Base-by-base conservation (phyloP, 2,797 vertebrate genomes). In the Nannoperca obscura region DNA sequence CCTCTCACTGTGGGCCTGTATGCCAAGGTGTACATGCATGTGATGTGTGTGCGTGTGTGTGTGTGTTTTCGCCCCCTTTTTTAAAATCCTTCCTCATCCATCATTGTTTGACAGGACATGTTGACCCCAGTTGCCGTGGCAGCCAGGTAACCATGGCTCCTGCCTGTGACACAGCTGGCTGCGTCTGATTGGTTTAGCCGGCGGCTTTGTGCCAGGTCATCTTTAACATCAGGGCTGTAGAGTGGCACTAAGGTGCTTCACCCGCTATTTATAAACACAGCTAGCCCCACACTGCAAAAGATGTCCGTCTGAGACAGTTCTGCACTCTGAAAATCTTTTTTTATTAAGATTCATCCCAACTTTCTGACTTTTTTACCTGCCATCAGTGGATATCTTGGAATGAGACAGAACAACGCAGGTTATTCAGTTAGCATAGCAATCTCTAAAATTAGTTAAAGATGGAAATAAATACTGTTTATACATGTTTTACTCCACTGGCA, bases 121-220 rank as follows among this genome's bases (percentile, higher is more conserved):
- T 76, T 88, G 91, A 90, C 87, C 85, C 65, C 24, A 40, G 91
- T 92, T 92, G 88, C 88, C 64, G 36, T 89, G 83, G 82, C 87
- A 89, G 87, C 87, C 90, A 90, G 90, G 93, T 92, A 91, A 90
- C 91, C 88, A 91, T 92, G 89, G 85, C 80, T 83, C 81, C 88
- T 90, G 87, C 63, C 84, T 47, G 82, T 82, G 83, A 81, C 87
- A 91, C 89, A 91, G 88, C 89, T 84, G 91, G 86, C 74, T 52
- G 71, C 44, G 1, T 84, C 71, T 81, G 87, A 93, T 89, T 91
- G 90, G 90, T 88, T 86, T 42, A 84, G 83, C 81, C 10, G 40
- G 53, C 20, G 63, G 90, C 73, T 77, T 83, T 83, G 58, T 90
- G 91, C 90, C 88, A 85, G 86, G 84, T 91, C 85, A 73, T 89